These are phyloP conservation scores for Torymus aiolomorphi DNA, from an alignment of 2,888 invertebrate genomes.

Conservation along the genomic window DNA sequence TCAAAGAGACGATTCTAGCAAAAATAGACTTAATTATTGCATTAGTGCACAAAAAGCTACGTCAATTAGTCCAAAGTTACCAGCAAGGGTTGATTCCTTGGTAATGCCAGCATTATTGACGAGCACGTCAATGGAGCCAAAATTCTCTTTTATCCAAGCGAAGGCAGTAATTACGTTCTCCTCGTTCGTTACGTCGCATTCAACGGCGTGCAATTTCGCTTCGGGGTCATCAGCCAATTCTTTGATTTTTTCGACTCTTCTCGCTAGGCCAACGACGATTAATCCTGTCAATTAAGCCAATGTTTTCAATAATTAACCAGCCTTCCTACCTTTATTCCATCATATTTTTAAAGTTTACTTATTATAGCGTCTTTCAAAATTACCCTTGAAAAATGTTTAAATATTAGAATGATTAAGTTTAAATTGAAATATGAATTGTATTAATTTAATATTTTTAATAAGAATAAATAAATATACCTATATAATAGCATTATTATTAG, in stretches of 20 bases:
- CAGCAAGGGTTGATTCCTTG: constrained; percentile 67
- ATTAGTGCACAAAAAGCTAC: too few species aligned
- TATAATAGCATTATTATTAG: too few species aligned
- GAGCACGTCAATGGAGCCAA: constrained; percentile 71
- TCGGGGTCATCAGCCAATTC: constrained; percentile 74
- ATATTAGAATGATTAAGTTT: too few species aligned
- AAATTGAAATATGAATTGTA: too few species aligned
- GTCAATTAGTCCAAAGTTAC: constrained; percentile 55
- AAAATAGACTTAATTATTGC: too few species aligned
- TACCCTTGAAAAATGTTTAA: too few species aligned
- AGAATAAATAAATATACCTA: too few species aligned
- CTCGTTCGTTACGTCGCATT: constrained; percentile 71
- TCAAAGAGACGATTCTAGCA: too few species aligned
- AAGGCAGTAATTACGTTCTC: constrained; percentile 69
- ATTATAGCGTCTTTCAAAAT: too few species aligned
- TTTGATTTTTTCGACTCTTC: constrained; percentile 75
- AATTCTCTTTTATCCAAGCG: constrained; percentile 67
- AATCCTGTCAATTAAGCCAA: constrained; percentile 69
- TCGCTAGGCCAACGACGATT: constrained; percentile 73
- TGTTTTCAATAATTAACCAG: constrained; percentile 16
- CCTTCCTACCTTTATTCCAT: too few species aligned
- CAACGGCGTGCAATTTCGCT: constrained; percentile 65
- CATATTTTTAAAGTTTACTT: too few species aligned
- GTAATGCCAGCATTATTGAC: constrained; percentile 74
- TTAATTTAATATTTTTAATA: too few species aligned